A percentile compares a stretch with the other conserved stretches of the same genome.
Evolutionary conservation across 1,140 invertebrate species (phyloP).

Genomic region (Platorchestia sp.): DNA sequence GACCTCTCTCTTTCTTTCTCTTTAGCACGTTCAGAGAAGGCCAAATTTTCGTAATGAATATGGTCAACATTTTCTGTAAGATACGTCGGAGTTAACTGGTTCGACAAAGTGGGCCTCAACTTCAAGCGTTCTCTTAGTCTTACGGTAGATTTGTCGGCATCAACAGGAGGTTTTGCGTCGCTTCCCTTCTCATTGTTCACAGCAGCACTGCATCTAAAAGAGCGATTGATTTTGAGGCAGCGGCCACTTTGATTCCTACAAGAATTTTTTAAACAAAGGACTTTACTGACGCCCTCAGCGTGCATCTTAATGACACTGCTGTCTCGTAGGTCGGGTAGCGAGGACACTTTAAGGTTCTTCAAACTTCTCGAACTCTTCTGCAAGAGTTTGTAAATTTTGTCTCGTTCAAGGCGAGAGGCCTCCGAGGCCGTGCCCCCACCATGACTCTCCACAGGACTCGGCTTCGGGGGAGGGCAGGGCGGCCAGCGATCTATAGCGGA

Average conservation of each 20-base stretch:
- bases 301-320: neutral
- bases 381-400: conserved; percentile 5
- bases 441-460: neutral
- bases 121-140: conserved; percentile 13
- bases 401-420: neutral
- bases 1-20: conserved; percentile 37
- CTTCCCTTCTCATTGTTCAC: neutral
- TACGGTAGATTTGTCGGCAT: neutral
- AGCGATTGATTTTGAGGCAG: conserved; percentile 21
- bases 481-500: neutral
- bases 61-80: neutral
- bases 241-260: neutral
- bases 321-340: neutral
- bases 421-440: neutral
- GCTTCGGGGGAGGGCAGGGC: neutral
- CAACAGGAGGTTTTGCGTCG: neutral
- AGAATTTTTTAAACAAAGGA: neutral
- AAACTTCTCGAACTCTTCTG: conserved; percentile 23
- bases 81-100: neutral
- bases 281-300: neutral
- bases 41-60: conserved; percentile 5
- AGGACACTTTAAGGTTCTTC: neutral
- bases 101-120: conserved; percentile 26
- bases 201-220: neutral
- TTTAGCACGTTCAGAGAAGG: neutral